Conservation (phyloP, 92 coral and sea anemone species). For the Zoanthus gigantus region DNA sequence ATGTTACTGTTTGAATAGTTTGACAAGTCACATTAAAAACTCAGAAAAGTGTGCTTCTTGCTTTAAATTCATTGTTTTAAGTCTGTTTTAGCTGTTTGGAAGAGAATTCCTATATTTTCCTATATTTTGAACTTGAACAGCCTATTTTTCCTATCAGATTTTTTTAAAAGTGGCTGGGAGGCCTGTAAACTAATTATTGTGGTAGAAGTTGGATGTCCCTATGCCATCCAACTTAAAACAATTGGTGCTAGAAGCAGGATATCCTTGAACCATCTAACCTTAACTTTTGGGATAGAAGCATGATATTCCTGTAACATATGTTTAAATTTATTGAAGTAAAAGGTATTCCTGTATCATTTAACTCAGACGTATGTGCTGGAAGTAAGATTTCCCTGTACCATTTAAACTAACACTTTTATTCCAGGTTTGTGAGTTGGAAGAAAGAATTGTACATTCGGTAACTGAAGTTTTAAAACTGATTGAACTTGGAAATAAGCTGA, state of each 20-base stretch:
- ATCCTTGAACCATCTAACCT: background rate
- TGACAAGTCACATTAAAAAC: too few relatives aligned
- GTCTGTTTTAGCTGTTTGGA: too few relatives aligned
- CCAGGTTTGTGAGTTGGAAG: slow-evolving; percentile 96
- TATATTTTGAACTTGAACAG: too few relatives aligned
- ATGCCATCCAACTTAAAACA: too few relatives aligned
- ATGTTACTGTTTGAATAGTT: too few relatives aligned
- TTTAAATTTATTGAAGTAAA: too few relatives aligned
- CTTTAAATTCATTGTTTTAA: too few relatives aligned
- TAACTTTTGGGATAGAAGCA: background rate
- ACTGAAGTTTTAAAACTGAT: slow-evolving; percentile 95
- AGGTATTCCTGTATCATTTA: background rate
- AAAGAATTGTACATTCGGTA: slow-evolving; percentile 87
- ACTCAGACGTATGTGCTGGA: background rate
- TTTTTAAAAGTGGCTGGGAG: too few relatives aligned
- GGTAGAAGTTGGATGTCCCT: background rate
- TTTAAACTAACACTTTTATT: background rate
- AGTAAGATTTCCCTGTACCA: background rate
- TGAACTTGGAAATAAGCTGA: slow-evolving; percentile 95
- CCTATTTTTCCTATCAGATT: too few relatives aligned
- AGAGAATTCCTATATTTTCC: too few relatives aligned
- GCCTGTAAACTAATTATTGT: background rate
- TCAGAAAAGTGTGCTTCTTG: too few relatives aligned
- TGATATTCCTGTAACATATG: background rate
- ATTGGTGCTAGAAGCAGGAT: background rate